phyloP scores from a whole-genome alignment of 2,797 vertebrate species.

The Sebastes ruberrimus region DNA sequence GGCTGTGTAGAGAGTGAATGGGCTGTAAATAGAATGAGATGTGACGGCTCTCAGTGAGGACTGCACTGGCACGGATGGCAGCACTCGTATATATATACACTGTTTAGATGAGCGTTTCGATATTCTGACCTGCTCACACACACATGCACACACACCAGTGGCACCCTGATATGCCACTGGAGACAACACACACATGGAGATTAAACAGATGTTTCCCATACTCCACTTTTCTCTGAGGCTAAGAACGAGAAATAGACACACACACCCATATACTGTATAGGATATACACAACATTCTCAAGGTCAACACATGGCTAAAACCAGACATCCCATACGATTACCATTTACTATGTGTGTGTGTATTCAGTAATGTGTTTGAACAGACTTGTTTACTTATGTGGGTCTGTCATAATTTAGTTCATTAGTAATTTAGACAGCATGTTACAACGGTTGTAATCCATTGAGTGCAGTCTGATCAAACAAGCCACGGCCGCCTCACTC shows the following conservation, averaged over 20 bases:
- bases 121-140: slow-evolving; percentile 19
- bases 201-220: slow-evolving; percentile 31
- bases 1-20: slow-evolving; percentile 37
- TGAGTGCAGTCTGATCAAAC: slow-evolving; percentile 58
- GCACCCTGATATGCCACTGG: not conserved
- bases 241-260: not conserved
- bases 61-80: slow-evolving; percentile 32
- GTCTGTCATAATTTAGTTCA: slow-evolving; percentile 48
- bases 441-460: slow-evolving; percentile 42
- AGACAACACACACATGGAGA: slow-evolving; percentile 25
- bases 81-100: slow-evolving; percentile 12
- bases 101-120: slow-evolving; percentile 28
- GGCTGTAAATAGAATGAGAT: slow-evolving; percentile 59
- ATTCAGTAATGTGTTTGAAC: slow-evolving; percentile 43
- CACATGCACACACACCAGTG: not conserved
- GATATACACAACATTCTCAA: slow-evolving; percentile 22
- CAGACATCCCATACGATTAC: slow-evolving; percentile 11
- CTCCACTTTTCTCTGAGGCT: not conserved
- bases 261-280: not conserved
- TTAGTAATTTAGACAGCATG: slow-evolving; percentile 52
- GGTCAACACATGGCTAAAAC: slow-evolving; percentile 41
- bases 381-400: slow-evolving; percentile 54
- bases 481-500: not conserved
- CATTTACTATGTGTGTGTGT: slow-evolving; percentile 12
- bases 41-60: slow-evolving; percentile 38